A percentile compares a stretch with the other conserved stretches of the same genome.
phyloP scores from a whole-genome alignment of 2,797 vertebrate species.

The Trichosurus vulpecula region DNA sequence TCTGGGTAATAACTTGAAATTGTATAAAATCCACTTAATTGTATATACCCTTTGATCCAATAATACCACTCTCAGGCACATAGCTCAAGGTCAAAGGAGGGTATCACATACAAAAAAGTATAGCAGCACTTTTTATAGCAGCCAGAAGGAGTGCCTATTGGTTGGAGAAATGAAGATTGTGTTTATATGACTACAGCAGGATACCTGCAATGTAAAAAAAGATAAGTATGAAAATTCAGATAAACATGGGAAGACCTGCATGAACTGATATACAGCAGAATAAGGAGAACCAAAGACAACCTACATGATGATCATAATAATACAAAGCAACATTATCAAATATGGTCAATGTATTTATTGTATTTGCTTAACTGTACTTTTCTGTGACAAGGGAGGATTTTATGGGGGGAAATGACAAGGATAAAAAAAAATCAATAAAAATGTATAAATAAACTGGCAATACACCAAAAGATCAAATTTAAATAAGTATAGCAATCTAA shows the following conservation, averaged over 20 bases:
- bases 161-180: background rate
- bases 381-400: background rate
- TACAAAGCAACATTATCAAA: background rate
- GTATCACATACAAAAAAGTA: background rate
- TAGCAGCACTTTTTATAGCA: background rate
- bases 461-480: background rate
- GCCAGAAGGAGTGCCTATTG: background rate
- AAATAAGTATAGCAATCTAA: background rate
- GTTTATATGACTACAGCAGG: background rate
- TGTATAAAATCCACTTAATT: background rate
- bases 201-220: background rate
- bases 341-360: background rate
- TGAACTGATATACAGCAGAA: background rate
- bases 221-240: background rate
- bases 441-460: background rate
- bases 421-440: background rate
- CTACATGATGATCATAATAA: background rate
- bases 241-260: background rate
- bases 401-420: background rate
- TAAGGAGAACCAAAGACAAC: background rate
- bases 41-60: background rate
- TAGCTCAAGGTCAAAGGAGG: background rate
- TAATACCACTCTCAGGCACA: background rate
- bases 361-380: background rate
- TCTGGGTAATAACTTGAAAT: background rate